Conservation (phyloP, 2,888 invertebrate species). For the Heliconius sara region DNA sequence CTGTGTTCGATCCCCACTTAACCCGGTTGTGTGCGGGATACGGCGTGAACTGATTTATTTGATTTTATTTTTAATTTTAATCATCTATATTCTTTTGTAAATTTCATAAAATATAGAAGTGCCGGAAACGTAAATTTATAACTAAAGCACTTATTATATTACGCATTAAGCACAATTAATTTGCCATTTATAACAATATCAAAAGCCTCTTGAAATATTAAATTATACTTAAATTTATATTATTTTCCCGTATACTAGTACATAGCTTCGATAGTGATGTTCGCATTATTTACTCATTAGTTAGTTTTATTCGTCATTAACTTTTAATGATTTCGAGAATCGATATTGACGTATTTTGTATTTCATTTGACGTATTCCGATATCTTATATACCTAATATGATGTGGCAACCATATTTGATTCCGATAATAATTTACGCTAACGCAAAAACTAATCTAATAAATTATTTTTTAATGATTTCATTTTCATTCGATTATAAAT, state of each 20-base stretch:
- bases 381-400: slow-evolving; percentile 1
- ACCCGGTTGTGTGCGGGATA: too few species aligned
- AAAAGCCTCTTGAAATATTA: not conserved
- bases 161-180: not conserved
- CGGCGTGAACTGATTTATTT: too few species aligned
- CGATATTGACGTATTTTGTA: slow-evolving; percentile 20
- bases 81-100: not conserved
- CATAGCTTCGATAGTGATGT: not conserved
- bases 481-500: not conserved
- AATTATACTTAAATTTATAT: not conserved
- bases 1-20: too few species aligned
- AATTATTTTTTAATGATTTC: slow-evolving; percentile 1
- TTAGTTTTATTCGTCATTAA: slow-evolving; percentile 13
- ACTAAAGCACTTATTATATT: too few species aligned
- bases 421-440: not conserved
- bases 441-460: not conserved
- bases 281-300: slow-evolving; percentile 17
- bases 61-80: not conserved
- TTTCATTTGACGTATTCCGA: slow-evolving; percentile 19
- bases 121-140: not conserved
- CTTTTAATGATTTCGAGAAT: slow-evolving; percentile 23
- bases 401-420: slow-evolving; percentile 9
- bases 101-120: not conserved
- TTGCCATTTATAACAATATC: not conserved
- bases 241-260: not conserved